Evolutionary conservation across 2,797 vertebrate species (phyloP), one percentile per base, ranked within the genome.

Genomic region (Buceros bicornis): DNA sequence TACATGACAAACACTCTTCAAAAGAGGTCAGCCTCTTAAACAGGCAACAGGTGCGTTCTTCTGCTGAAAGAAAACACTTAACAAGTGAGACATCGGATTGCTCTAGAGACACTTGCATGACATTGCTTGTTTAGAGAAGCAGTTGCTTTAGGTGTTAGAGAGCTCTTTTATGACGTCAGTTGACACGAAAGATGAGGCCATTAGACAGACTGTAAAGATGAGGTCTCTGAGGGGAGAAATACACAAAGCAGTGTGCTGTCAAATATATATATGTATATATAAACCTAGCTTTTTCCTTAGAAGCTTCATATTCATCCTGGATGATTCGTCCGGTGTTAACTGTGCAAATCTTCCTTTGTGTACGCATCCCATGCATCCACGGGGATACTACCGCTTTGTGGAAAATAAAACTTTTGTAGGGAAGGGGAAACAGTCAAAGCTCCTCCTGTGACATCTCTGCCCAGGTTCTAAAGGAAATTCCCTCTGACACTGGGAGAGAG

Each of bases 11-110:
- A 85, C 28, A 12, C 9, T 88, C 76, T 90, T 88, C 56, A 87
- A 77, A 87, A 76, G 24, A 82, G 21, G 66, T 64, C 56, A 60
- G n/a, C 29, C 24, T 90, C 35, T 67, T 77, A 90, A 90, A 61
- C 5, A 86, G 67, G 15, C 43, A 82, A 58, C 19, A 73, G n/a
- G 53, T 77, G 26, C 48, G 60, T 86, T 90, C 54, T 62, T 57
- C 37, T 72, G 33, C 51, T 77, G 56, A 51, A 95, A 77, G n/a
- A 70, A 94, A 96, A 70, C 40, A 47, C 58, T 77, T 86, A 47
- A 91, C 35, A 85, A 69, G 8, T 62, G 43, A 85, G 72, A 65
- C 21, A 76, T 82, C 37, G 43, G 25, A 54, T 54, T 85, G 58
- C 61, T 77, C 85, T 79, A 80, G 79, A 89, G 66, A 67, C 13